Base-by-base conservation (phyloP, 2,797 vertebrate genomes). In the Alauda arvensis region DNA sequence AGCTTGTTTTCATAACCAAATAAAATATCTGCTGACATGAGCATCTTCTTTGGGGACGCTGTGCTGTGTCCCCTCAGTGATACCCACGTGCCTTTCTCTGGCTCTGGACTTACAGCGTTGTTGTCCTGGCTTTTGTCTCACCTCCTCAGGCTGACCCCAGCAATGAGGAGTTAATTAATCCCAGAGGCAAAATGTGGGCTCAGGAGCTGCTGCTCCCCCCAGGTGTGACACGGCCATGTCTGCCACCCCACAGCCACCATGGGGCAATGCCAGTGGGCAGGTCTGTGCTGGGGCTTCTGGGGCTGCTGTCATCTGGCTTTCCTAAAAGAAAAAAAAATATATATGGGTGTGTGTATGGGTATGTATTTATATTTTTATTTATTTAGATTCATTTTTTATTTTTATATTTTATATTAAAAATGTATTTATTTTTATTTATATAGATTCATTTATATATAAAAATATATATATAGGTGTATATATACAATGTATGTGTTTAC, bases 161-260 rank as follows among this genome's bases (percentile, higher is more conserved):
- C 69, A 88, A 94, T 45, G 67, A 88, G 79, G 77, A 88, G 55
- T 82, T 67, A 83, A 91, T 94, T 85, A 85, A 83, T 95, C 33
- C 88, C 86, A 53, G 33, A 37, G 88, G 52, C 31, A 82, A 89
- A 78, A 61, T 3, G 19, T 18, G 43, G 39, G 31, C 31, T 83
- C 46, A 70, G 42, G 81, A 89, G 67, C 88, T 66, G 63, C 51
- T 3, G 9, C 53, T 79, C 5, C 20, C 34, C 15, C 6, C 3
- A 28, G 40, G 48, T 14, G 1, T 43, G 68, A 21, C 0, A 2
- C 5, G 34, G 60, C 45, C 4, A 0, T 26, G 18, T 25, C 56
- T 80, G 86, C 69, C 19, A 11, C 49, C 70, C 45, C 43, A 7
- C 4, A 2, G 75, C 49, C 59, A 42, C 53, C 25, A 0, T 0